Evolutionary conservation across 1,140 invertebrate species (phyloP), one percentile per base, ranked within the genome.

Genomic region (Drosophila sproati): DNA sequence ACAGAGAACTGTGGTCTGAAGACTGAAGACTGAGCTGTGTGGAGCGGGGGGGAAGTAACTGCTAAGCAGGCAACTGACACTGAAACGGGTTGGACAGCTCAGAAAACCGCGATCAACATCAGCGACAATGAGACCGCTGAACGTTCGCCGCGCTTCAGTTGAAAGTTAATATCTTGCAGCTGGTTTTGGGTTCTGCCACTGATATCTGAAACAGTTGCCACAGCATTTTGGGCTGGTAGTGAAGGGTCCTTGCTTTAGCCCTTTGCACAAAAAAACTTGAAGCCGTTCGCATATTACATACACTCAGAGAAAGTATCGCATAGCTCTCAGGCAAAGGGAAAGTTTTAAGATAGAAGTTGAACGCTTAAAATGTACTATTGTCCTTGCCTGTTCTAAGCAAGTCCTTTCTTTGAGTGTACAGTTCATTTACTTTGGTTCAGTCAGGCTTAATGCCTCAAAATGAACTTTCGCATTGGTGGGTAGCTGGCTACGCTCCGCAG

Each of bases 151-250:
- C 37, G 31, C 35, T 51, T 59, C 32, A 35, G 79, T 55, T 88
- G 82, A 77, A 87, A 87, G 62, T 77, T 77, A 83, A 87, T 87
- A 87, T 83, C 77, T 69, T 39, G 82, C 74, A 50, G 69, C 62
- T 29, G 29, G 52, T 75, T 55, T 62, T 61, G 37, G 67, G 64
- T 73, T 56, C 32, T 81, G 52, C 51, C 34, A 45, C 37, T 79
- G 82, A 77, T 88, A 87, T 72, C 48, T 59, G 75, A 87, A 76
- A 74, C 83, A 86, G 32, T 61, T 52, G 34, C 37, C 37, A 35
- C 37, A 55, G 32, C 39, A 12, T 20, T 59, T 51, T 61, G 61
- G 70, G 39, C 39, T 78, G 48, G 60, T 51, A 82, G 82, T 87
- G 82, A 87, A 87, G 82, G 83, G 83, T 76, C 68, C 61, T 72